phyloP scores from a whole-genome alignment of 2,113 vertebrate genomes.

The Dendropsophus ebraccatus region DNA sequence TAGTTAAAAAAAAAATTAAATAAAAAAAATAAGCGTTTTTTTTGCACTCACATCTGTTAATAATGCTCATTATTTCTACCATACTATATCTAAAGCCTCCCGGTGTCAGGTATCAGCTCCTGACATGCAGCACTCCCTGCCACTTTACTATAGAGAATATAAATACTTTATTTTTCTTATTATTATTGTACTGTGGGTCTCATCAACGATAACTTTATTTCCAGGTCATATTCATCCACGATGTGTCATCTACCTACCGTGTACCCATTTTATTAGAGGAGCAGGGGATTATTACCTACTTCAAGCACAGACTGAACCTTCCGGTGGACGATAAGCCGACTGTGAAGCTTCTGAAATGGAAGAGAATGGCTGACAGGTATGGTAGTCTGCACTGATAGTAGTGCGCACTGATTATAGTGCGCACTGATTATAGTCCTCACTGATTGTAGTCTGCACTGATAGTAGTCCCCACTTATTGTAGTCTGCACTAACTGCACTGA shows the following conservation, averaged over 20 bases:
- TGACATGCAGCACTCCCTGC: background rate
- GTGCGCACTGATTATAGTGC: too few species aligned
- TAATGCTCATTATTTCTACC: too few species aligned
- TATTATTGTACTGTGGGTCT: conserved; percentile 12
- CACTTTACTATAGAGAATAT: background rate
- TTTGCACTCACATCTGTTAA: background rate
- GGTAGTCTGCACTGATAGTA: background rate
- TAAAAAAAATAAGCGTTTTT: too few species aligned
- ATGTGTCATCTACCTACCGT: conserved; percentile 78
- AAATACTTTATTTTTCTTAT: too few species aligned
- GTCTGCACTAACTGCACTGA: too few species aligned
- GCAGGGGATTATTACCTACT: conserved; percentile 77
- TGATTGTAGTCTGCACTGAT: too few species aligned
- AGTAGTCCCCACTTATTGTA: too few species aligned
- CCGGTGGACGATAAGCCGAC: conserved; percentile 73
- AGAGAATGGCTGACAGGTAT: conserved; percentile 81
- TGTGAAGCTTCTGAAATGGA: conserved; percentile 77
- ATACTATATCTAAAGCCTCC: background rate
- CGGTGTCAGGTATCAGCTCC: background rate
- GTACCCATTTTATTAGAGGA: conserved; percentile 79
- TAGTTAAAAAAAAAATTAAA: too few species aligned
- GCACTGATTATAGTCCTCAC: too few species aligned
- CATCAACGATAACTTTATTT: background rate
- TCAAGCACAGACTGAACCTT: conserved; percentile 76
- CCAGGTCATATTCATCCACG: conserved; percentile 81